These are phyloP conservation scores for Caracal caracal DNA, from an alignment of 2,113 vertebrate species.

Conservation along the genomic window DNA sequence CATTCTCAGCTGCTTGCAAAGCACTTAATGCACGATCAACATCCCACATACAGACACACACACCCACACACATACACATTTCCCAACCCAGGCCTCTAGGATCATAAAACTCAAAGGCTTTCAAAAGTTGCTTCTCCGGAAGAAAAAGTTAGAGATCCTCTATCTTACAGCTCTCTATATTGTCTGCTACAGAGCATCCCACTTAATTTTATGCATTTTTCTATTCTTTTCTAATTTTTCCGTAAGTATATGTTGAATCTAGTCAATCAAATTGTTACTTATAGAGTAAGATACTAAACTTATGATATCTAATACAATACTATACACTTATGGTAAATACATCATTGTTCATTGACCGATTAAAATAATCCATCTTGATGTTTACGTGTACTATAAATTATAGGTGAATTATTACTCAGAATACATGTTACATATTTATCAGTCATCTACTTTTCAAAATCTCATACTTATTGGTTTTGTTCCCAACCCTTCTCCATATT, in stretches of 20 bases:
- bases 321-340: neutral
- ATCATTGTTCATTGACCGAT: neutral
- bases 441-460: neutral
- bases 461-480: neutral
- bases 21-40: neutral
- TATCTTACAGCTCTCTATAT: neutral
- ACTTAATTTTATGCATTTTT: neutral
- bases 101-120: neutral
- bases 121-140: neutral
- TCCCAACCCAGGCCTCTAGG: neutral
- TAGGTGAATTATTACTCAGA: neutral
- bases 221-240: conserved; percentile 6
- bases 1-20: neutral
- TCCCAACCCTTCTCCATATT: neutral
- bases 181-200: neutral
- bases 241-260: neutral
- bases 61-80: neutral
- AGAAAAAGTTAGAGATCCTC: neutral
- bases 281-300: neutral
- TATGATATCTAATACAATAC: neutral
- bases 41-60: neutral
- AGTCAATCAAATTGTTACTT: neutral
- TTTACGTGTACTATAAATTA: neutral
- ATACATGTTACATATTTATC: neutral
- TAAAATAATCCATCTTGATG: neutral